A percentile compares a stretch with the other conserved stretches of the same genome.
phyloP scores from a whole-genome alignment of 23 tunicate genomes.

The Phallusia fumigata region DNA sequence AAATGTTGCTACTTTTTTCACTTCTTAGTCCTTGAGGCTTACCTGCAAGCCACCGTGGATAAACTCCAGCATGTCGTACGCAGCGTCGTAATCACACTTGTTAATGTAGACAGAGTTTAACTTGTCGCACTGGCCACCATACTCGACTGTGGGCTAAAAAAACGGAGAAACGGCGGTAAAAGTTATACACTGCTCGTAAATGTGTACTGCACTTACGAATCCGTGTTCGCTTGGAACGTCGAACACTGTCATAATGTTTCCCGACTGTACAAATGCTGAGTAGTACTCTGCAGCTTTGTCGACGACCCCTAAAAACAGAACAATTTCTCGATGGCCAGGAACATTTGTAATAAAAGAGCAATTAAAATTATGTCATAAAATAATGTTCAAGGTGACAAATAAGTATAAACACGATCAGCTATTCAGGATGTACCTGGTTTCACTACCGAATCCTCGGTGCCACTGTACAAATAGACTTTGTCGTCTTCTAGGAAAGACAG shows the following conservation, averaged over 20 bases:
- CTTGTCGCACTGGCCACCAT: constrained; percentile 60
- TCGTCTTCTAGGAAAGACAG: constrained; percentile 32
- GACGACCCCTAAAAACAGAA: constrained; percentile 42
- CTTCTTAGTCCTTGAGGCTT: neutral
- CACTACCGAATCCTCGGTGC: constrained; percentile 54
- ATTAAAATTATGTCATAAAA: too few relatives aligned
- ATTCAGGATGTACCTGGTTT: constrained; percentile 28
- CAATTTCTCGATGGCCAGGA: neutral
- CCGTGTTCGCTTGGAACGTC: constrained; percentile 53
- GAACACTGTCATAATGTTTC: constrained; percentile 40
- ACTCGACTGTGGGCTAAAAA: constrained; percentile 63
- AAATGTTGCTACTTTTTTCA: too few relatives aligned
- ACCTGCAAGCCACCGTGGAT: constrained; percentile 54
- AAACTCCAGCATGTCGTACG: constrained; percentile 47
- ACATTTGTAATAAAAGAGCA: too few relatives aligned
- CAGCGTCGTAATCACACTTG: constrained; percentile 74
- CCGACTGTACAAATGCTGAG: constrained; percentile 27
- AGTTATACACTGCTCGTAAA: neutral
- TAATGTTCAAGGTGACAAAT: too few relatives aligned
- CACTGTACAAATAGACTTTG: constrained; percentile 59
- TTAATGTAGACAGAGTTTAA: constrained; percentile 40
- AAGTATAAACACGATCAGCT: neutral
- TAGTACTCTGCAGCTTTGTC: constrained; percentile 53
- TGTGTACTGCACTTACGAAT: constrained; percentile 41
- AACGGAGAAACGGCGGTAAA: neutral